These are phyloP conservation scores for Psittacula cyanocephala DNA, from an alignment of 2,113 vertebrate species.

Conservation along the genomic window DNA sequence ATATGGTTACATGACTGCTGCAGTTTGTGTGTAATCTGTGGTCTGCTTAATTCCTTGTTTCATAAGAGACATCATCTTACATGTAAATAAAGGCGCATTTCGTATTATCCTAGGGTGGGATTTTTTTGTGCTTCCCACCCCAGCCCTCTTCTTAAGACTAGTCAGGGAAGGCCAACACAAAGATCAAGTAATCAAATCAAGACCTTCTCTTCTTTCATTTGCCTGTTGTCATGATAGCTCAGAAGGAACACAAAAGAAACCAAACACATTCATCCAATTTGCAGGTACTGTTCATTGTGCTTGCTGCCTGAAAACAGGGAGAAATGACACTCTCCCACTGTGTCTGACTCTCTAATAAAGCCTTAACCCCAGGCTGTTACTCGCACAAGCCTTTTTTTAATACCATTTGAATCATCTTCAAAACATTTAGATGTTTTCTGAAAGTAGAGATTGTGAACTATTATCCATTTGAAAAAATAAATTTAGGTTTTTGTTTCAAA, in stretches of 20 bases:
- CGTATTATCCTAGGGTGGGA: background rate
- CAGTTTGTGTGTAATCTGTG: constrained; percentile 3
- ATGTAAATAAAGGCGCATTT: background rate
- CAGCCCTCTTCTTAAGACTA: background rate
- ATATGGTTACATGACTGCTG: constrained; percentile 10
- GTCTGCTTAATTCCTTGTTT: constrained; percentile 20
- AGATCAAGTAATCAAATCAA: background rate
- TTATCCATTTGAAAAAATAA: background rate
- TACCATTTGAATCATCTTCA: background rate
- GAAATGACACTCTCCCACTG: background rate
- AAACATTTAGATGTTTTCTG: background rate
- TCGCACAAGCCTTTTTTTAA: background rate
- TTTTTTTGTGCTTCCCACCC: background rate
- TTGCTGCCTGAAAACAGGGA: background rate
- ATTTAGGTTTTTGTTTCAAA: background rate
- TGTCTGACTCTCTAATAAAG: constrained; percentile 5
- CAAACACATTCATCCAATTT: background rate
- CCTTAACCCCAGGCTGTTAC: background rate
- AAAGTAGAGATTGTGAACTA: background rate
- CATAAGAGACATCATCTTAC: background rate
- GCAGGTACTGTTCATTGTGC: background rate
- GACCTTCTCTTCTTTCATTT: background rate
- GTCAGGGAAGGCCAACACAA: background rate
- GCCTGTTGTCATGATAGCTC: background rate
- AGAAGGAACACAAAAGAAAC: background rate